Percentiles rank a stretch among this genome's conserved stretches.
Conservation (phyloP, 2,888 invertebrate species). For the Sturmia bella region DNA sequence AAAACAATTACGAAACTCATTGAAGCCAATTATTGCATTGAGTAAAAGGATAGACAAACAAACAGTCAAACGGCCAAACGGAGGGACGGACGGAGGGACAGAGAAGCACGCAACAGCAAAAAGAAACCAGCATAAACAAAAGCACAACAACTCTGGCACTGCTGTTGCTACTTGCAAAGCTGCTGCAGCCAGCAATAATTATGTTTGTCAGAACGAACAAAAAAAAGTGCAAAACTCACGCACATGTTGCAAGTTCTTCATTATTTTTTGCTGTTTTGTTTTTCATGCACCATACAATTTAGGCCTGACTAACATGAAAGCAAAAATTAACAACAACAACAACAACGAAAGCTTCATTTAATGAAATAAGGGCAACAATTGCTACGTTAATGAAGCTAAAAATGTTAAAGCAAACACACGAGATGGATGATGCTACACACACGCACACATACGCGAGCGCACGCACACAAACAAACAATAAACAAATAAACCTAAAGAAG, state of each 20-base stretch:
- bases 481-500: neutral
- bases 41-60: constrained; percentile 70
- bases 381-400: constrained; percentile 71
- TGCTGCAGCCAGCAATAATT: constrained; percentile 52
- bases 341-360: constrained; percentile 58
- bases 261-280: constrained; percentile 10
- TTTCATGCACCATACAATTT: constrained; percentile 47
- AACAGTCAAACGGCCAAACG: constrained; percentile 62
- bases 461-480: constrained; percentile 10
- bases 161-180: constrained; percentile 24
- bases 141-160: constrained; percentile 27
- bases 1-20: constrained; percentile 80
- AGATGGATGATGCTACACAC: neutral
- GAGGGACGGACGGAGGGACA: constrained; percentile 70
- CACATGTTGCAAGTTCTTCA: constrained; percentile 67
- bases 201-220: constrained; percentile 44
- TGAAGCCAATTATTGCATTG: constrained; percentile 79
- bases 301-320: constrained; percentile 62
- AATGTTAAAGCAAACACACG: constrained; percentile 66
- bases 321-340: constrained; percentile 26
- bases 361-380: constrained; percentile 70
- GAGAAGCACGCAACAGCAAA: constrained; percentile 24
- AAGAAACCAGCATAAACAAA: constrained; percentile 19
- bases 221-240: constrained; percentile 69
- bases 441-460: neutral